Percentiles rank a stretch among this genome's conserved stretches.
These are phyloP conservation scores for Thamnophis elegans DNA, from an alignment of 2,797 vertebrate genomes.

Conservation along the genomic window DNA sequence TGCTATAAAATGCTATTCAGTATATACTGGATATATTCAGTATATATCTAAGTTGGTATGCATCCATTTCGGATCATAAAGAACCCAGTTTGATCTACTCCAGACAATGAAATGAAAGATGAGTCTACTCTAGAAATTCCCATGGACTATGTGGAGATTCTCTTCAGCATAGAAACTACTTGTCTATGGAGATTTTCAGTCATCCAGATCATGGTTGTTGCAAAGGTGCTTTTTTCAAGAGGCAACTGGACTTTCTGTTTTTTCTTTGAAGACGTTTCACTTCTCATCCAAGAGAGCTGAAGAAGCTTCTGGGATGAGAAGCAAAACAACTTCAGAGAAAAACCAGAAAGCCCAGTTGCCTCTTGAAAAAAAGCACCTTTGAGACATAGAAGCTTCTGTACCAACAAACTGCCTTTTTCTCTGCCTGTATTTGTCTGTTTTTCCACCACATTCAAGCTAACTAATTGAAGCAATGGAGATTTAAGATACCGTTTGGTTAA, in stretches of 20 bases:
- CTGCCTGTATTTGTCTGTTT: neutral
- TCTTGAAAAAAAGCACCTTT: too few relatives aligned
- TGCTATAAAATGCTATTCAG: too few relatives aligned
- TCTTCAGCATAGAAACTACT: neutral
- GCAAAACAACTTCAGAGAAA: too few relatives aligned
- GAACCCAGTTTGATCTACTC: neutral
- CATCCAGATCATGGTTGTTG: too few relatives aligned
- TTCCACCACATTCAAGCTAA: neutral
- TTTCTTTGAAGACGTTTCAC: too few relatives aligned
- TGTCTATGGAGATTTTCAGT: neutral
- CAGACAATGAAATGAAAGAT: neutral
- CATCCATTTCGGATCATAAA: neutral
- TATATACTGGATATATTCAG: too few relatives aligned
- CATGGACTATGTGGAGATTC: neutral
- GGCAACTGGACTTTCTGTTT: neutral
- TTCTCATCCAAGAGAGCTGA: too few relatives aligned
- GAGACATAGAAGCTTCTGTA: neutral
- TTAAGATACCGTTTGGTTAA: neutral
- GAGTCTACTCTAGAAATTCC: neutral
- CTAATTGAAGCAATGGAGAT: neutral
- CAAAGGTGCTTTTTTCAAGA: too few relatives aligned
- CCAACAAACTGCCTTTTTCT: neutral
- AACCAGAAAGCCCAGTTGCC: too few relatives aligned
- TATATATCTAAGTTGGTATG: neutral
- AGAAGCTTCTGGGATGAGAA: too few relatives aligned